Evolutionary conservation across 2,113 vertebrate species (phyloP), one percentile per base, ranked within the genome.

Genomic region (Saguinus imperator): DNA sequence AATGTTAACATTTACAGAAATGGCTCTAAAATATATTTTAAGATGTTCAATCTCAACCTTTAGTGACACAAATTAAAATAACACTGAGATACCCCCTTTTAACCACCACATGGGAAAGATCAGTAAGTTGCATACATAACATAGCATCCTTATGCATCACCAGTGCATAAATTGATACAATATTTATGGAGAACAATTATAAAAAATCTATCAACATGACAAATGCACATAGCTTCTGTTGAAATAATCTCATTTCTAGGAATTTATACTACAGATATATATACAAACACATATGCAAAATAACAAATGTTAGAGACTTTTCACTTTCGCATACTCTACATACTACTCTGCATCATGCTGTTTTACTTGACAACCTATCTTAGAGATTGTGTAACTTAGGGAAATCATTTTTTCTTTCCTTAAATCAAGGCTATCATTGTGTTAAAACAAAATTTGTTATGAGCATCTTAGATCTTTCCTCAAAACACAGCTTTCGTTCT

Each of bases 1-100:
- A 88, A 43, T 88, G 89, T 92, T 20, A 21, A 37, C 32, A 94
- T 52, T 91, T 77, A 94, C n/a, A 93, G 43, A 91, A 87, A 91
- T 32, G 21, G 9, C 12, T 93, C 48, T 58, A 50, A 93, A 76
- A 81, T 18, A 86, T 8, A 83, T 45, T 37, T 32, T 52, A 84
- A 79, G 23, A 94, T 66, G 77, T 32, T 95, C 66, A 85, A 32
- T 58, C 32, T 93, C 40, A 55, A 5, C 2, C 81, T 94, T 64
- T 50, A 93, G 13, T 70, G 45, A 86, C 40, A 90, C 0, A 94
- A 79, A 89, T 88, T 88, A 88, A 92, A 90, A 79, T 16, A 91
- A 91, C 43, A 89, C 25, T 72, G 18, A 85, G 25, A 37, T 66
- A 68, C 23, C 73, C 61, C 37, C 64, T 76, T 95, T 90, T 80